A percentile compares a stretch with the other conserved stretches of the same genome.
Evolutionary conservation across 2,797 vertebrate genomes (phyloP).

Genomic region (Parotocinclus haroldoi): DNA sequence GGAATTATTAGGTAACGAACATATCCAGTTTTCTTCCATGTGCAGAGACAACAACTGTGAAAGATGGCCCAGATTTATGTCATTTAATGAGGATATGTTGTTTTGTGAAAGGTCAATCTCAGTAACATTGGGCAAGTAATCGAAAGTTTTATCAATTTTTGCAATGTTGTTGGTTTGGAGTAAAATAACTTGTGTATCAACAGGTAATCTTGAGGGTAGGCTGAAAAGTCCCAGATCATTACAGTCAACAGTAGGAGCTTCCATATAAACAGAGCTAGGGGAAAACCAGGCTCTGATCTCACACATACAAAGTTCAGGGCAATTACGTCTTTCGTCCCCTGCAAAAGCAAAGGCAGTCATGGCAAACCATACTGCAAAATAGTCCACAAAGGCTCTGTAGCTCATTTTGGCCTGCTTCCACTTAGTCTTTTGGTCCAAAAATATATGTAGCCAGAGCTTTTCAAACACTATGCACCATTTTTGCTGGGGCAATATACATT

Average conservation of each 20-base stretch:
- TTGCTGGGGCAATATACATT: slow-evolving; percentile 59
- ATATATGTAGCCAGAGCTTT: slow-evolving; percentile 65
- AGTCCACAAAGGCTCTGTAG: slow-evolving; percentile 84
- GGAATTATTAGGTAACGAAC: slow-evolving; percentile 81
- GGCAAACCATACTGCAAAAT: slow-evolving; percentile 83
- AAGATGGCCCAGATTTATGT: slow-evolving; percentile 81
- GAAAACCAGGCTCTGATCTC: slow-evolving; percentile 97
- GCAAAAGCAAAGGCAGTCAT: slow-evolving; percentile 79
- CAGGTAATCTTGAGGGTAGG: slow-evolving; percentile 81
- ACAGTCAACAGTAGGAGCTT: slow-evolving; percentile 93
- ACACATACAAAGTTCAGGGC: slow-evolving; percentile 87
- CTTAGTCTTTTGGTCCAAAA: slow-evolving; percentile 68
- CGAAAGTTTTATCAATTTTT: slow-evolving; percentile 79
- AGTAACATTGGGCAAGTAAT: slow-evolving; percentile 90
- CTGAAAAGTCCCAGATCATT: slow-evolving; percentile 89
- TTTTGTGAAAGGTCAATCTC: slow-evolving; percentile 98
- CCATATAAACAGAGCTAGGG: slow-evolving; percentile 91
- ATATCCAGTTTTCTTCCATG: slow-evolving; percentile 94
- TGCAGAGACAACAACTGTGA: slow-evolving; percentile 88
- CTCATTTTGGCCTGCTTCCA: slow-evolving; percentile 88
- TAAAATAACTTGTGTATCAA: slow-evolving; percentile 88
- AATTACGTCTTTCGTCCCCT: slow-evolving; percentile 79
- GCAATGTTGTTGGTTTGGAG: slow-evolving; percentile 94
- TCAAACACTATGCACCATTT: slow-evolving; percentile 72
- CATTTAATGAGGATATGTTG: slow-evolving; percentile 85